phyloP scores from a whole-genome alignment of 2,113 vertebrate genomes.

The Asarcornis scutulata region DNA sequence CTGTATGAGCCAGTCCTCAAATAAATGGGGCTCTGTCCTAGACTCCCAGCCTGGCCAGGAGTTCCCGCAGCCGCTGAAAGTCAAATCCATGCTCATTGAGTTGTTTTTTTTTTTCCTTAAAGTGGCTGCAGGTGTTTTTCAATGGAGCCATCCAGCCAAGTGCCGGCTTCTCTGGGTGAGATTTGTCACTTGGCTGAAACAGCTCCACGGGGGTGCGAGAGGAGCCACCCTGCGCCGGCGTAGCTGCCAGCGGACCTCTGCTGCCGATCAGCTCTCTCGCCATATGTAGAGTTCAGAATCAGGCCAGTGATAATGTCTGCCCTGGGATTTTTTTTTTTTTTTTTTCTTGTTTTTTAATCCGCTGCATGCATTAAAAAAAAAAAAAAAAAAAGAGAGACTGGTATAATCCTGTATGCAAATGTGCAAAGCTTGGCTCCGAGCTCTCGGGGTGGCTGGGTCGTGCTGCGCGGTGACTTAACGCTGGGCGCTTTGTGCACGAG shows the following conservation, averaged over 20 bases:
- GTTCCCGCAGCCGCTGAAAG: neutral
- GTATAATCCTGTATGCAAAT: neutral
- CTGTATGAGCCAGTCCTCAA: neutral
- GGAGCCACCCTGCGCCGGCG: accelerated
- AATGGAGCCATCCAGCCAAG: neutral
- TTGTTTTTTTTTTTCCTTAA: neutral
- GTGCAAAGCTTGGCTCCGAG: neutral
- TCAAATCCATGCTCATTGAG: neutral
- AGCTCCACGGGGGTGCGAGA: neutral
- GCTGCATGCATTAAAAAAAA: neutral
- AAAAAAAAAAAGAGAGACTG: neutral
- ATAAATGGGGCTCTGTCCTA: constrained; percentile 6
- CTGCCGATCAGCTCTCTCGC: neutral
- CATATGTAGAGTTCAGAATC: neutral
- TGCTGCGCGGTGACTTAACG: neutral
- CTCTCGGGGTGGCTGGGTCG: neutral
- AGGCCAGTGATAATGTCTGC: accelerated
- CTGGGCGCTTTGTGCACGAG: neutral
- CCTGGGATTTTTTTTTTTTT: neutral
- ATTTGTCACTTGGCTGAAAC: neutral
- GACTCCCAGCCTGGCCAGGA: neutral
- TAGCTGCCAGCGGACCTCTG: neutral
- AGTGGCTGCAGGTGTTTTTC: constrained; percentile 52
- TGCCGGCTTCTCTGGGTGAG: neutral
- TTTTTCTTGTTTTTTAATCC: neutral